Percentiles rank a stretch among this genome's conserved stretches.
These are phyloP conservation scores for Heliconius ethilla DNA, from an alignment of 2,888 invertebrate genomes.

Conservation along the genomic window DNA sequence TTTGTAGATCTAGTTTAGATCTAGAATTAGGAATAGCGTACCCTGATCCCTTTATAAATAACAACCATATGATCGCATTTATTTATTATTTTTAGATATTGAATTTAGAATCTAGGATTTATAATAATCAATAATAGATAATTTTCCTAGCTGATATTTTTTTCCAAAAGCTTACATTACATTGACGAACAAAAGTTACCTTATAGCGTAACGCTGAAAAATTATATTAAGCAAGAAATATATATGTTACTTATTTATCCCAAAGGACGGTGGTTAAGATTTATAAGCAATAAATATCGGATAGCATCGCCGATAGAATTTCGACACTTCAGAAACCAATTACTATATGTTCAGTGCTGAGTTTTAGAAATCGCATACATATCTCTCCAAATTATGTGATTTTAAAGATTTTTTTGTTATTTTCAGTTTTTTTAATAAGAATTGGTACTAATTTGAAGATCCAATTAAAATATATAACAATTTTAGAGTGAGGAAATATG, in stretches of 20 bases:
- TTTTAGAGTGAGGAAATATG: not conserved
- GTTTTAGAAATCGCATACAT: constrained; percentile 32
- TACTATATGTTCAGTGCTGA: constrained; percentile 50
- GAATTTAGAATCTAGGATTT: constrained; percentile 30
- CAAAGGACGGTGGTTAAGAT: constrained; percentile 56
- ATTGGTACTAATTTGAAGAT: constrained; percentile 31
- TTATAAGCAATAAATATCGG: constrained; percentile 56
- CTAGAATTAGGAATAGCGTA: constrained; percentile 72
- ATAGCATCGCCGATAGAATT: constrained; percentile 59
- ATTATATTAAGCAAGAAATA: constrained; percentile 48
- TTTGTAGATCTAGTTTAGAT: constrained; percentile 76
- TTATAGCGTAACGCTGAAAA: constrained; percentile 63
- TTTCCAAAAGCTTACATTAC: constrained; percentile 32
- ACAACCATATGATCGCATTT: constrained; percentile 43
- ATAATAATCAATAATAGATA: constrained; percentile 27
- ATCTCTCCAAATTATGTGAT: constrained; percentile 16
- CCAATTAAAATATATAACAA: not conserved
- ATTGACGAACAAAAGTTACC: constrained; percentile 59
- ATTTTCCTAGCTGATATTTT: constrained; percentile 34
- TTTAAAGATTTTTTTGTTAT: not conserved
- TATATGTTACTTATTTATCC: constrained; percentile 49
- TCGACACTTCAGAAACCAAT: constrained; percentile 57
- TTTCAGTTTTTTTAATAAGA: constrained; percentile 4
- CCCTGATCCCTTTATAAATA: constrained; percentile 50
- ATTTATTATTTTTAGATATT: constrained; percentile 38